Evolutionary conservation across 2,113 vertebrate genomes (phyloP).

Genomic region (Anguilla rostrata): DNA sequence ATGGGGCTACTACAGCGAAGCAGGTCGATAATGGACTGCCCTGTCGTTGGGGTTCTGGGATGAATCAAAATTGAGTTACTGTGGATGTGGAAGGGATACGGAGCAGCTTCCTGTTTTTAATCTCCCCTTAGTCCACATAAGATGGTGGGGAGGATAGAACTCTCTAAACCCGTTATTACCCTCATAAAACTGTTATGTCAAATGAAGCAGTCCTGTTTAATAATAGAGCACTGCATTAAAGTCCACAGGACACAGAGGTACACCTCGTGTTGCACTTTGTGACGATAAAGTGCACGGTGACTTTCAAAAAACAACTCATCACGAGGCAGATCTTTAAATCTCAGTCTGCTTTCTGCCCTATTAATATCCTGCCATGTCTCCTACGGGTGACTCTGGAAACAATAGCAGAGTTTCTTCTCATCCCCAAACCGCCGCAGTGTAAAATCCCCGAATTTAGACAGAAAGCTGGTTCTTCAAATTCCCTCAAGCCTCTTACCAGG

Average conservation of each 20-base stretch:
- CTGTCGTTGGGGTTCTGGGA: neutral
- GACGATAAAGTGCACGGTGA: neutral
- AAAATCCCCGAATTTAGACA: neutral
- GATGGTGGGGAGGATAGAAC: neutral
- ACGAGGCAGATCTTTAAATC: neutral
- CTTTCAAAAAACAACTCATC: neutral
- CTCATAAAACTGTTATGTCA: constrained; percentile 7
- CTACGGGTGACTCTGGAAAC: neutral
- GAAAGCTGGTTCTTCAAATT: neutral
- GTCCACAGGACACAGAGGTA: neutral
- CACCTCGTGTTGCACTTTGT: neutral
- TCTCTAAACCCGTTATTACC: neutral
- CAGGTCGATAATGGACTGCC: neutral
- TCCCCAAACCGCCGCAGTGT: neutral
- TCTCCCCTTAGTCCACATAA: neutral
- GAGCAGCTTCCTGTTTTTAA: neutral
- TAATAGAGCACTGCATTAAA: neutral
- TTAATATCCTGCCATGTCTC: neutral
- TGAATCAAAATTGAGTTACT: neutral
- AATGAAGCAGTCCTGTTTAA: neutral
- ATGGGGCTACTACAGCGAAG: neutral
- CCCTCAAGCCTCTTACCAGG: neutral
- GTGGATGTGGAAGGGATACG: neutral
- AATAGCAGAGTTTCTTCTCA: neutral
- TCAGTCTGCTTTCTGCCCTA: neutral